These are phyloP conservation scores for Phyllostomus hastatus DNA, from an alignment of 2,113 vertebrate genomes.

Conservation along the genomic window DNA sequence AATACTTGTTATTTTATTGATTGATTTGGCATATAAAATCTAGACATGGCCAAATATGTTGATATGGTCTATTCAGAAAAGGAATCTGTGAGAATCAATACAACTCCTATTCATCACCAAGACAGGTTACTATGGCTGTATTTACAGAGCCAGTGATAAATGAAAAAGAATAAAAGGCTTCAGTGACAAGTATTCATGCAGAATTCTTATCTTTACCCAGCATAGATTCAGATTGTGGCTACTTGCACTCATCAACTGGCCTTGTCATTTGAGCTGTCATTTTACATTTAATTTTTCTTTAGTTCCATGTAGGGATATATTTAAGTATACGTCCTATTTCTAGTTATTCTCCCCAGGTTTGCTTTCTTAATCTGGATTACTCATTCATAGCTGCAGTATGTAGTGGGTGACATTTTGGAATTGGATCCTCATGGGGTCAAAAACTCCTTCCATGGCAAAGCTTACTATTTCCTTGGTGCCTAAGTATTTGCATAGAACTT, in stretches of 20 bases:
- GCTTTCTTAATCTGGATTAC: not conserved
- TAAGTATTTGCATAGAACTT: not conserved
- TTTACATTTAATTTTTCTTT: not conserved
- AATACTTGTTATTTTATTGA: not conserved
- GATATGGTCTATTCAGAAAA: not conserved
- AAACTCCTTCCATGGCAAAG: not conserved
- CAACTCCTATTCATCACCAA: not conserved
- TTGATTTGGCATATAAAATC: not conserved
- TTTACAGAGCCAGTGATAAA: not conserved
- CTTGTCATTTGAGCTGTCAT: not conserved
- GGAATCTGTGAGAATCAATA: not conserved
- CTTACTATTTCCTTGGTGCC: not conserved
- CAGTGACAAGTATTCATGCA: not conserved
- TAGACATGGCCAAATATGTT: not conserved
- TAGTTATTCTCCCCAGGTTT: not conserved
- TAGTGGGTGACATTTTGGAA: not conserved
- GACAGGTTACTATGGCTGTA: not conserved
- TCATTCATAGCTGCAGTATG: not conserved
- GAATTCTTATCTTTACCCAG: not conserved
- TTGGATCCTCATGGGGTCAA: not conserved
- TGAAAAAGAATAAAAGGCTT: not conserved
- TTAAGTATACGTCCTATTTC: not conserved
- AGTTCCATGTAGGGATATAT: not conserved
- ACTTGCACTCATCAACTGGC: not conserved
- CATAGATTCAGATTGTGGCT: not conserved